Evolutionary conservation across 2,888 invertebrate species (phyloP).

Genomic region (Actias luna): DNA sequence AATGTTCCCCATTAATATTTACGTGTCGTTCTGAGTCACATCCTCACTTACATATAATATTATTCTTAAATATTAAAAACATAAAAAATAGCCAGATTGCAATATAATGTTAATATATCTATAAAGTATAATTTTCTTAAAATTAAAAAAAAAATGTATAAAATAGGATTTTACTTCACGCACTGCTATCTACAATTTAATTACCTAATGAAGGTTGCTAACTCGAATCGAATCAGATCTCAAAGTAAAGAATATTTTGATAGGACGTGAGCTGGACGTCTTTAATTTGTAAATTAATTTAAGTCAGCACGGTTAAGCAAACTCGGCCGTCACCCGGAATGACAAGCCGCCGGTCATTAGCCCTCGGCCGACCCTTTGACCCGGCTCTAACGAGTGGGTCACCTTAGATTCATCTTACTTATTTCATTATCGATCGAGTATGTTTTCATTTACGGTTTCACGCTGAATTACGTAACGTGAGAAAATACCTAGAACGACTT

Average conservation of each 20-base stretch:
- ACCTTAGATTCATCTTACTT: constrained; percentile 58
- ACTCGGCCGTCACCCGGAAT: constrained; percentile 65
- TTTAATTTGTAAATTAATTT: constrained; percentile 78
- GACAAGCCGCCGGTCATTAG: constrained; percentile 56
- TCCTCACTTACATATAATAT: no score
- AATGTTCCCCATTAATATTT: no score
- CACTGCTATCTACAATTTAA: background rate
- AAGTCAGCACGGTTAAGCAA: constrained; percentile 53
- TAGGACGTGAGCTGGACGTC: constrained; percentile 23
- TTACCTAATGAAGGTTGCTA: background rate
- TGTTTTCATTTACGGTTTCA: background rate
- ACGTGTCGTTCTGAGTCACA: no score
- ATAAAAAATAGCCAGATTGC: no score
- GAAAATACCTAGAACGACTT: background rate
- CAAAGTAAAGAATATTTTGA: background rate
- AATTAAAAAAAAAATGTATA: no score
- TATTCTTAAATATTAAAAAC: no score
- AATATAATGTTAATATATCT: no score
- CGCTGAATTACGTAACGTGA: background rate
- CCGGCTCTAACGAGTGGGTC: constrained; percentile 56
- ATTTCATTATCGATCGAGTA: constrained; percentile 9
- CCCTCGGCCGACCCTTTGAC: constrained; percentile 26
- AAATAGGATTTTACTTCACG: background rate
- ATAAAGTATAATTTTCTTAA: no score
- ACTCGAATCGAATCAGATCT: background rate